Conservation (phyloP, 2,113 vertebrate species). For the Elachura formosa region DNA sequence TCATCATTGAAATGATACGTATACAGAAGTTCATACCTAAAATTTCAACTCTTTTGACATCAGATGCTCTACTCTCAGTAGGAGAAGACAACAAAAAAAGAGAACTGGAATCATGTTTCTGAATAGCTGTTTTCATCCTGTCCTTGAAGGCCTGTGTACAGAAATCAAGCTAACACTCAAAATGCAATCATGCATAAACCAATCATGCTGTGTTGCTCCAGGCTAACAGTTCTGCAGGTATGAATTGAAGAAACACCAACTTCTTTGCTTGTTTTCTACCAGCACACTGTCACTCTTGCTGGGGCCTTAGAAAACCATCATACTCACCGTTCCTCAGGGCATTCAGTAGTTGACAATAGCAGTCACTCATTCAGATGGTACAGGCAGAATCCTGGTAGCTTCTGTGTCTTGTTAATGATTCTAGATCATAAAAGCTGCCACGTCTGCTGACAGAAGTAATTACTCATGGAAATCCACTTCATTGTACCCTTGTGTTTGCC, state of each 20-base stretch:
- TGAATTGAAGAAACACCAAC: not conserved
- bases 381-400: not conserved
- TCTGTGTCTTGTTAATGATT: slow-evolving; percentile 4
- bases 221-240: not conserved
- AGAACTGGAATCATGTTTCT: not conserved
- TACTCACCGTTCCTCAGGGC: not conserved
- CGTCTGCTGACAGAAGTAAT: slow-evolving; percentile 41
- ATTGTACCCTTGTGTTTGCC: not conserved
- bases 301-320: not conserved
- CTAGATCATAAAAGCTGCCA: not conserved
- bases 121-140: not conserved
- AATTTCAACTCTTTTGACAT: not conserved
- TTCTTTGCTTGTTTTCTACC: not conserved
- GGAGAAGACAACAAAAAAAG: not conserved
- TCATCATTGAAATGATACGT: not conserved
- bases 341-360: not conserved
- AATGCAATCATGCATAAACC: not conserved
- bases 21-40: not conserved
- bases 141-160: not conserved
- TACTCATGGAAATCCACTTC: slow-evolving; percentile 46
- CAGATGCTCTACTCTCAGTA: not conserved
- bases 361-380: slow-evolving; percentile 11
- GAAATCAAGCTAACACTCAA: not conserved
- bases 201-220: not conserved
- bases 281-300: not conserved